Base-by-base conservation (phyloP, 2,113 vertebrate genomes). In the Ia io region DNA sequence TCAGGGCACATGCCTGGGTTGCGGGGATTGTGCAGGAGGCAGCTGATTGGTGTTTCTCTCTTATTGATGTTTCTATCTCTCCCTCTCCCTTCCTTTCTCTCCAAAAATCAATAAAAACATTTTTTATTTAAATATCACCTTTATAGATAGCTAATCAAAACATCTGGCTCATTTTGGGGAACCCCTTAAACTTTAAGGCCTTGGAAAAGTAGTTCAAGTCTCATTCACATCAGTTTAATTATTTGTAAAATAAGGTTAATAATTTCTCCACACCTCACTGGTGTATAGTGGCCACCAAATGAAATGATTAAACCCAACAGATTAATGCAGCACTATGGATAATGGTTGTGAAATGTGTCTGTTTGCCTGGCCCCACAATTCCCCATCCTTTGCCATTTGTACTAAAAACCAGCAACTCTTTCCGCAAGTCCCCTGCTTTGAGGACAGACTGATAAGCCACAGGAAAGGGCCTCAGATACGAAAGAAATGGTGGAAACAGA, bases 371-470 rank as follows among this genome's bases (percentile, higher is more conserved):
- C 37, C 35, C 37, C 40, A 8, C 73, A 30, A 25, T 59, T 53
- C 44, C 89, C 59, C 30, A 16, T 91, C 32, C 49, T 87, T 87
- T 89, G 49, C 56, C 47, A 53, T 88, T 76, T 93, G 74, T 32
- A 28, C 51, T 23, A 40, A 89, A 79, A 47, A 83, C 56, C 32
- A 32, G 59, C 63, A 83, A 12, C 63, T 71, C 37, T 25, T 32
- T 23, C 32, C 0, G 0, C 1, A 23, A 44, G 18, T 63, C 32
- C 32, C 78, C n/a, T 2, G 9, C 76, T 89, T 88, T 63, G 91
- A 63, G 44, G 44, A 91, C 76, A 94, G 91, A 95, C 83, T 37
- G 96, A 96, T 53, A 88, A 94, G 35, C 93, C 92, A 37, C 70
- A 67, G 93, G 96, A 87, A 94, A 90, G 94, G 73, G 49, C 30